Percentiles rank a stretch among this genome's conserved stretches.
Evolutionary conservation across 2,113 vertebrate genomes (phyloP).

Genomic region (Megaceryle torquata): DNA sequence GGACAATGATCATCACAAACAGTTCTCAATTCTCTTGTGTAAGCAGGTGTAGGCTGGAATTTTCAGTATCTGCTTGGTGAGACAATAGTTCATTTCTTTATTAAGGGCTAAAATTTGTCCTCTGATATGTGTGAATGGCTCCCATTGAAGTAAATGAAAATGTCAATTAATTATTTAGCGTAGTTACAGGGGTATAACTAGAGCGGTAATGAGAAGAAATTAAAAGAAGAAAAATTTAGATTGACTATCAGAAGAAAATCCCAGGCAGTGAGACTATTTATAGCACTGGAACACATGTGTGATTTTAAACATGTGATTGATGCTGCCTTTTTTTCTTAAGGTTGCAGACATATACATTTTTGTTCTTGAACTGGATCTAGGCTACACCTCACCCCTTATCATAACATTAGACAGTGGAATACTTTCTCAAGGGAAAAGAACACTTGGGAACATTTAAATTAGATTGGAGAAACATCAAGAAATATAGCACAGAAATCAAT

Average conservation of each 20-base stretch:
- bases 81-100: constrained; percentile 31
- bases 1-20: not conserved
- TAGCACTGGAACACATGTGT: not conserved
- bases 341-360: not conserved
- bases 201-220: constrained; percentile 39
- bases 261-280: not conserved
- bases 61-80: constrained; percentile 2
- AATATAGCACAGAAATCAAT: constrained; percentile 54
- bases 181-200: constrained; percentile 33
- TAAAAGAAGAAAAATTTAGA: constrained; percentile 48
- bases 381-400: not conserved
- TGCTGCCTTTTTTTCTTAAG: not conserved
- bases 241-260: constrained; percentile 22
- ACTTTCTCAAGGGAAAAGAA: constrained; percentile 40
- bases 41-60: not conserved
- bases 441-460: constrained; percentile 48
- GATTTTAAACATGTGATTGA: not conserved
- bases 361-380: not conserved
- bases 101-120: constrained; percentile 49
- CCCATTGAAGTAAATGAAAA: constrained; percentile 45
- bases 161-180: constrained; percentile 50
- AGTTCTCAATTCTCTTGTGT: constrained; percentile 27
- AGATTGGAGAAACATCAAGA: constrained; percentile 33
- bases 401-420: not conserved
- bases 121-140: constrained; percentile 39